phyloP scores from a whole-genome alignment of 2,113 vertebrate species.

The Hemiscyllium ocellatum region DNA sequence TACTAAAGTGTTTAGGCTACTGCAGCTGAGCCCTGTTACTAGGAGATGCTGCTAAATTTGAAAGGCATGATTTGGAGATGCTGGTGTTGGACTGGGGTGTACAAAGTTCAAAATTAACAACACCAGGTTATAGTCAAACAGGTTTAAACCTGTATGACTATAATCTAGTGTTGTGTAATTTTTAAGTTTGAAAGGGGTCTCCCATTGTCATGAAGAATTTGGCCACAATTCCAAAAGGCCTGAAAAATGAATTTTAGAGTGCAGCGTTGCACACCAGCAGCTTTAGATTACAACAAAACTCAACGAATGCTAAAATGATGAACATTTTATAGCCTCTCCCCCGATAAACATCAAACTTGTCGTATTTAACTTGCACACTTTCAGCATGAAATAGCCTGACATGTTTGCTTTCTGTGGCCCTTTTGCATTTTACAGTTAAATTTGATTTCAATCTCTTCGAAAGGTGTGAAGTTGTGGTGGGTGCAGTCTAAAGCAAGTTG shows the following conservation, averaged over 20 bases:
- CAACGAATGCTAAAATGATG: neutral
- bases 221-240: neutral
- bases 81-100: too few species aligned
- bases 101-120: too few species aligned
- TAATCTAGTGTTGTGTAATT: too few species aligned
- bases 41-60: neutral
- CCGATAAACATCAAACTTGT: constrained; percentile 7
- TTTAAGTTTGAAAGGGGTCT: too few species aligned
- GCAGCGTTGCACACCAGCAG: neutral
- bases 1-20: neutral
- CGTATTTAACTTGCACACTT: constrained; percentile 8
- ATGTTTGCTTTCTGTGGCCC: neutral
- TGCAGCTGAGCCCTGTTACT: neutral
- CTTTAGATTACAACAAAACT: neutral
- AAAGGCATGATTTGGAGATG: neutral
- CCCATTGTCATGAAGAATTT: neutral
- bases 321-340: neutral
- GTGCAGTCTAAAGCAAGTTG: neutral
- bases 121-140: too few species aligned
- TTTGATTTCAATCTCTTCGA: constrained; percentile 34
- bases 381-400: neutral
- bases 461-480: constrained; percentile 23
- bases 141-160: too few species aligned
- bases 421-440: neutral
- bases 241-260: neutral